Percentiles rank a stretch among this genome's conserved stretches.
phyloP scores from a whole-genome alignment of 1,140 invertebrate genomes.

The Macrobrachium nipponense region DNA sequence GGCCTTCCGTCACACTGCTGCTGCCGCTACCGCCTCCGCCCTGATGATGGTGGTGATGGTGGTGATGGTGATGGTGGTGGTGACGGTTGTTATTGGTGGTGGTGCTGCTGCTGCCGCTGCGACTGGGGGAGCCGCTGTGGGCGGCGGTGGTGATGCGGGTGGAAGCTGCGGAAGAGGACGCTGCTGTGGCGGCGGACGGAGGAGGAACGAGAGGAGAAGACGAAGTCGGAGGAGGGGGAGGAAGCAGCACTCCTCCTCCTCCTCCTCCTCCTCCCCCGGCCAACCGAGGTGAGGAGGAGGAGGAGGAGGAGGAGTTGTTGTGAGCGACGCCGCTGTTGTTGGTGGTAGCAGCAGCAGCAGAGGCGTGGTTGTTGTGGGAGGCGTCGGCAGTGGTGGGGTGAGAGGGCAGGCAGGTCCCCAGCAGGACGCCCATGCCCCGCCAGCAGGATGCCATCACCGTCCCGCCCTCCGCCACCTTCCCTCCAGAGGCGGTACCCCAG shows the following conservation, averaged over 20 bases:
- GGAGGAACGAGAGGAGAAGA: slow-evolving; percentile 26
- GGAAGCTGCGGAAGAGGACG: slow-evolving; percentile 35
- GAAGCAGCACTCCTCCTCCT: background rate
- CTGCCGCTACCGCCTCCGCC: slow-evolving; percentile 18
- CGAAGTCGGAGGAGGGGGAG: slow-evolving; percentile 12
- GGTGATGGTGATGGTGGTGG: slow-evolving; percentile 36
- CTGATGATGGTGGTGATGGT: slow-evolving; percentile 37
- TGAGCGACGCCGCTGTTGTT: background rate
- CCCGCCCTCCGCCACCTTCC: slow-evolving; percentile 41
- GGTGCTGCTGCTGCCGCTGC: slow-evolving; percentile 29
- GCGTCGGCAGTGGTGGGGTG: slow-evolving; percentile 43
- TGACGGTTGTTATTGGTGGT: background rate
- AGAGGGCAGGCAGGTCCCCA: slow-evolving; percentile 54
- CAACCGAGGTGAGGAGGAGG: background rate
- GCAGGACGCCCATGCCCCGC: slow-evolving; percentile 57
- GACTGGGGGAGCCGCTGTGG: slow-evolving; percentile 42
- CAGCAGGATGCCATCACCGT: slow-evolving; percentile 57
- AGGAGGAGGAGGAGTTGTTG: background rate
- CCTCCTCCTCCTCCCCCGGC: background rate
- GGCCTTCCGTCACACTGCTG: slow-evolving; percentile 26
- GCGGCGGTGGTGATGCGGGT: slow-evolving; percentile 8
- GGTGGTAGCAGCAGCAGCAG: background rate
- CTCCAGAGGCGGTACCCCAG: slow-evolving; percentile 14
- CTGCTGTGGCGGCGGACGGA: slow-evolving; percentile 2
- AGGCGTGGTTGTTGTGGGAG: slow-evolving; percentile 12